These are phyloP conservation scores for Lasioglossum calceatum DNA, from an alignment of 2,888 invertebrate species.

Conservation along the genomic window DNA sequence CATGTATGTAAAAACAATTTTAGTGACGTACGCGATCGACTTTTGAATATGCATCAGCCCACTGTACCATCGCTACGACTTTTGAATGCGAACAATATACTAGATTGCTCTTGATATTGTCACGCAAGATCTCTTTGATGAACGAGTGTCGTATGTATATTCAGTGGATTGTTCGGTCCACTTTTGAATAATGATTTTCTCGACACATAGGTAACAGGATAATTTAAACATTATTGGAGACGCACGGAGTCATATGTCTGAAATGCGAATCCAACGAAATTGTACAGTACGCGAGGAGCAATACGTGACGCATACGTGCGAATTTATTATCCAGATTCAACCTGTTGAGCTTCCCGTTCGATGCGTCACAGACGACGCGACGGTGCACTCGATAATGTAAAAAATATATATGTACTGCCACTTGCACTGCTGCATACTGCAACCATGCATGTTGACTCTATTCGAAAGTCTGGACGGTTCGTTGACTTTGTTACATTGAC, in stretches of 20 bases:
- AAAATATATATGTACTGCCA: background rate
- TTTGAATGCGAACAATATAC: background rate
- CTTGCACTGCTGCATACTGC: background rate
- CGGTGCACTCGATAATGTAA: background rate
- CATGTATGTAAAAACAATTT: background rate
- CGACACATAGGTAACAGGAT: too few species aligned
- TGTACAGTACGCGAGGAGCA: background rate
- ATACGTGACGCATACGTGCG: background rate
- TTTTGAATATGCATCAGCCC: background rate
- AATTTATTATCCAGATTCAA: slow-evolving; percentile 20
- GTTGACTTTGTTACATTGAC: background rate
- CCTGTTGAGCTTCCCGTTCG: slow-evolving; percentile 39
- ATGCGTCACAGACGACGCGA: slow-evolving; percentile 3
- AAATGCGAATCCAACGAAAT: background rate
- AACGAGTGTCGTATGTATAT: too few species aligned
- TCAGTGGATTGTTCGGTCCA: background rate
- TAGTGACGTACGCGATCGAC: background rate
- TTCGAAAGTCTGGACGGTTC: too few species aligned
- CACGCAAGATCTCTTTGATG: too few species aligned
- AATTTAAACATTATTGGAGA: background rate
- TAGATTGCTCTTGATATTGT: too few species aligned
- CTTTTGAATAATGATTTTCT: background rate
- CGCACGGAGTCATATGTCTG: background rate
- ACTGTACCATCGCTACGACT: background rate
- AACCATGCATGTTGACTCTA: background rate